Percentiles rank a stretch among this genome's conserved stretches.
phyloP scores from a whole-genome alignment of 2,113 vertebrate genomes.

The Notarius quadriscutis region DNA sequence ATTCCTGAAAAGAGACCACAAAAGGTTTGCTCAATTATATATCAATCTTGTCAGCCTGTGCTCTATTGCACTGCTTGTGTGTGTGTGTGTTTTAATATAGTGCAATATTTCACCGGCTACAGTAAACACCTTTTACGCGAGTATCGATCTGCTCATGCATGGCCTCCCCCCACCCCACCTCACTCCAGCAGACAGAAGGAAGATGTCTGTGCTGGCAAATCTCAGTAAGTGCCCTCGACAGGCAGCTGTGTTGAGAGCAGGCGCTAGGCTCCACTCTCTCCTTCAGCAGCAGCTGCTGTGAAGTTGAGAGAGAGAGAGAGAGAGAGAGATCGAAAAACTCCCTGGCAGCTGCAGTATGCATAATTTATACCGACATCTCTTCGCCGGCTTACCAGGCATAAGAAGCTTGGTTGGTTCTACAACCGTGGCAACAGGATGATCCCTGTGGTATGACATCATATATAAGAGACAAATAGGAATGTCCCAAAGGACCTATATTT shows the following conservation, averaged over 20 bases:
- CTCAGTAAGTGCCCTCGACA: conserved; percentile 41
- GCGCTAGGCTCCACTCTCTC: conserved; percentile 11
- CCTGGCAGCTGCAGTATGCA: conserved; percentile 43
- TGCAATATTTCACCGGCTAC: conserved; percentile 15
- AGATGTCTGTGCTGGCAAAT: conserved; percentile 34
- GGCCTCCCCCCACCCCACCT: neutral
- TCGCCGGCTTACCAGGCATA: neutral
- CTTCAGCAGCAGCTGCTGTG: conserved; percentile 37
- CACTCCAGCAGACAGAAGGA: conserved; percentile 33
- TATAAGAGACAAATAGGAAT: neutral
- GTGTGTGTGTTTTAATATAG: neutral
- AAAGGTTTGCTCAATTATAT: neutral
- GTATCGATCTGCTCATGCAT: conserved; percentile 18
- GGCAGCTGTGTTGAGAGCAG: conserved; percentile 37
- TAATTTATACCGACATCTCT: conserved; percentile 45
- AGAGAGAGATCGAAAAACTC: conserved; percentile 44
- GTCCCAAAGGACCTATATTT: neutral
- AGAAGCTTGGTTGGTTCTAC: neutral
- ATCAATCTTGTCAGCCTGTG: neutral
- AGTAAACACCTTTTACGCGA: conserved; percentile 26
- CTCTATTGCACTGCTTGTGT: neutral
- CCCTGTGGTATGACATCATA: conserved; percentile 15
- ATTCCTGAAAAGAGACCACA: neutral
- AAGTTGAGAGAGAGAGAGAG: conserved; percentile 38
- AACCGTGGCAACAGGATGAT: neutral